A percentile compares a stretch with the other conserved stretches of the same genome.
Conservation (phyloP, 35 echinoderm and acorn worm genomes). For the Stichopus chloronotus region DNA sequence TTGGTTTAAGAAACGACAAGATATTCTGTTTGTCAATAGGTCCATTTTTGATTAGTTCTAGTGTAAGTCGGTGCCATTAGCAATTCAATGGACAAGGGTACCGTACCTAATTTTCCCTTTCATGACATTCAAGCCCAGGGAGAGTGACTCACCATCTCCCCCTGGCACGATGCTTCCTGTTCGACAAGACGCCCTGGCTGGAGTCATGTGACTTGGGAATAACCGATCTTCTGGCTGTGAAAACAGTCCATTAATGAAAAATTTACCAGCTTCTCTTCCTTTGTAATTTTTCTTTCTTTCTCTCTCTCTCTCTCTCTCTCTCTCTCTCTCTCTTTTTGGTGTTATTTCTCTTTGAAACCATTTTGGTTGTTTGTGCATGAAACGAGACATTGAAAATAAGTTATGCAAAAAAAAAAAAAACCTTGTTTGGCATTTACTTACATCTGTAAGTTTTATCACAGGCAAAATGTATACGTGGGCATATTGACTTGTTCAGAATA, state of each 20-base stretch:
- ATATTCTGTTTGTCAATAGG: neutral
- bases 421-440: too few relatives aligned
- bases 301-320: neutral
- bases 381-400: too few relatives aligned
- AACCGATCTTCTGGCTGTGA: neutral
- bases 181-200: slow-evolving; percentile 22
- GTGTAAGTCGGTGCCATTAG: neutral
- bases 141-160: slow-evolving; percentile 21
- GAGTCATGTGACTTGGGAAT: slow-evolving; percentile 19
- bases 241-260: neutral
- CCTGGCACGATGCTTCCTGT: neutral
- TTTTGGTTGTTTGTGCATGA: too few relatives aligned
- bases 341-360: too few relatives aligned
- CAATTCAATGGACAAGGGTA: slow-evolving; percentile 30
- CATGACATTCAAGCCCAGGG: slow-evolving; percentile 2
- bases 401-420: too few relatives aligned
- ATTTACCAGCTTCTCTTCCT: neutral
- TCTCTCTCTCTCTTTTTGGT: too few relatives aligned
- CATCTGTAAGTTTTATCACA: too few relatives aligned
- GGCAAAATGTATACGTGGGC: too few relatives aligned
- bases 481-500: too few relatives aligned
- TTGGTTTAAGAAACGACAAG: too few relatives aligned
- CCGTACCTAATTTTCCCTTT: neutral
- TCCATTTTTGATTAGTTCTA: too few relatives aligned
- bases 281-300: neutral